A percentile compares a stretch with the other conserved stretches of the same genome.
These are phyloP conservation scores for Cyprinodon tularosa DNA, from an alignment of 2,113 vertebrate genomes.

Conservation along the genomic window DNA sequence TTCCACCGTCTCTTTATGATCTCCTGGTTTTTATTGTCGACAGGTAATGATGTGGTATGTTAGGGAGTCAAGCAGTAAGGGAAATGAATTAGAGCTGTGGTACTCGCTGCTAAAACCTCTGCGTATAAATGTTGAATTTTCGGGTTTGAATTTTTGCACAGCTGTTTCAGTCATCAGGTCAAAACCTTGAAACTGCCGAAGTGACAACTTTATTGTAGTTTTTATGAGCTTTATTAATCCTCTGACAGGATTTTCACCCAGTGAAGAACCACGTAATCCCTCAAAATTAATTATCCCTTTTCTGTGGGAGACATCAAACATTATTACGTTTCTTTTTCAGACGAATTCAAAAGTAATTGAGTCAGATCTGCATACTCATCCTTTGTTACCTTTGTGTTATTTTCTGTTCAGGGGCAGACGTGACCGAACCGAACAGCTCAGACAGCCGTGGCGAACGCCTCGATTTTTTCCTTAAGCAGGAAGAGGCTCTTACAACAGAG, in stretches of 20 bases:
- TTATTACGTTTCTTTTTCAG: slow-evolving; percentile 2
- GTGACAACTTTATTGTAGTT: slow-evolving; percentile 18
- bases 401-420: slow-evolving; percentile 81
- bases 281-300: slow-evolving; percentile 32
- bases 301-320: slow-evolving; percentile 3
- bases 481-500: slow-evolving; percentile 86
- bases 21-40: slow-evolving; percentile 64
- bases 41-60: slow-evolving; percentile 63
- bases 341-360: neutral
- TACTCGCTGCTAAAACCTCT: slow-evolving; percentile 43
- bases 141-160: slow-evolving; percentile 2
- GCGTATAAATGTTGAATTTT: slow-evolving; percentile 55
- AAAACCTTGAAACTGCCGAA: slow-evolving; percentile 26
- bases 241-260: slow-evolving; percentile 12
- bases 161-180: slow-evolving; percentile 35
- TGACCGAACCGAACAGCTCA: slow-evolving; percentile 87
- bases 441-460: slow-evolving; percentile 86
- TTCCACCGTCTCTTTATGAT: slow-evolving; percentile 57
- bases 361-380: slow-evolving; percentile 7
- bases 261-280: slow-evolving; percentile 30
- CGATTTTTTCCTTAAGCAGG: slow-evolving; percentile 85
- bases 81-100: slow-evolving; percentile 64
- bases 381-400: slow-evolving; percentile 9
- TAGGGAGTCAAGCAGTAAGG: slow-evolving; percentile 54
- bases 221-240: slow-evolving; percentile 14